Base-by-base conservation (phyloP, 2,113 vertebrate species). In the Onychostruthus taczanowskii region DNA sequence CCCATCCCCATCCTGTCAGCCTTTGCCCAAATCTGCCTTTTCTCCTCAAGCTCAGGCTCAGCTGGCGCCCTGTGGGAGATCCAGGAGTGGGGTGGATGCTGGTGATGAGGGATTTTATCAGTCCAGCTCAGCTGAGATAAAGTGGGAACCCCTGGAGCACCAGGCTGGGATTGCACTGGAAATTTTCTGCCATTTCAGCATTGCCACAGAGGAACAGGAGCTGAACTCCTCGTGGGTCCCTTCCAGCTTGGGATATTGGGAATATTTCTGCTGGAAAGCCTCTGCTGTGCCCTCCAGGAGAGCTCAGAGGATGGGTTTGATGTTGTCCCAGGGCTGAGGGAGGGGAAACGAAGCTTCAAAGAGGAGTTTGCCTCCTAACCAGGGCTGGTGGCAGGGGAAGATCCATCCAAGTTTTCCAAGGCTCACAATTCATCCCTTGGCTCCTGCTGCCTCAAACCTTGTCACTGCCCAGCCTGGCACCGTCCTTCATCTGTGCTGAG, bases 51-150 rank as follows among this genome's bases (percentile, higher is more conserved):
- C 23, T 21, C 69, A 4, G 2, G 2, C 8, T 20, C 50, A 9
- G 12, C 56, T 4, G 62, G 62, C 0, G 1, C 12, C 50, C 41
- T 0, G 5, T 17, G 58, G 56, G 1, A 11, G 39, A 22, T 0
- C 22, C 35, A 5, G 39, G 17, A 31, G 56, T 4, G 20, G 27
- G 2, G 2, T 12, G 41, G 37, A 7, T 2, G 30, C 0, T 63
- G 24, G 1, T 13, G 58, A 0, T 2, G 31, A 26, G 62, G 23
- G n/a, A 4, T 23, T 44, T 70, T 11, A 2, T n/a, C 37, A 15
- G 3, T 3, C 39, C 66, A 41, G 18, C 61, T 31, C 47, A 13
- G 12, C 6, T 37, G 55, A 16, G 47, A 1, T 1, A 1, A 33
- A 46, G 14, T 18, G 58, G 63, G 76, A 76, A 6, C 7, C 17